Evolutionary conservation across 2,797 vertebrate species (phyloP).

Genomic region (Anguilla marmorata): DNA sequence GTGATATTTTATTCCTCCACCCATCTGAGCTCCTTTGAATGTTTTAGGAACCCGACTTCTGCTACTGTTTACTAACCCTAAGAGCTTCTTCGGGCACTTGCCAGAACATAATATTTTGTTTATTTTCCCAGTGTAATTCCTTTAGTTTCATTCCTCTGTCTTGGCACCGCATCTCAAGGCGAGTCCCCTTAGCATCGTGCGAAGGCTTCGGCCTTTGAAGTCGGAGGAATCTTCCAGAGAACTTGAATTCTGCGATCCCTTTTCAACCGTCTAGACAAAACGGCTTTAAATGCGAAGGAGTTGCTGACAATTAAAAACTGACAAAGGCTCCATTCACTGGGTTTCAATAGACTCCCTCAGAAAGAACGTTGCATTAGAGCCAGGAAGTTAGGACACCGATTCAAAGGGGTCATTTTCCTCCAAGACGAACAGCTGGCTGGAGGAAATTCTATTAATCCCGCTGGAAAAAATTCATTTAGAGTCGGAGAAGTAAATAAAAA

Average conservation of each 20-base stretch:
- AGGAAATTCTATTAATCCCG: conserved; percentile 23
- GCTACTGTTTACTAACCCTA: not conserved
- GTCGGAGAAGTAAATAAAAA: not conserved
- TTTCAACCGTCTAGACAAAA: conserved; percentile 20
- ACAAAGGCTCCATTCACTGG: conserved; percentile 25
- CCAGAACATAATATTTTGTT: not conserved
- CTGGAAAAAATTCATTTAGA: not conserved
- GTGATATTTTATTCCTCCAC: not conserved
- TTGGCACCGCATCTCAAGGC: not conserved
- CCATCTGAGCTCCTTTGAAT: too few relatives aligned
- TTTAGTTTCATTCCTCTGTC: not conserved
- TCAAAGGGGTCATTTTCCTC: conserved; percentile 18
- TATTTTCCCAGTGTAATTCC: not conserved
- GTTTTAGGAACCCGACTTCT: too few relatives aligned
- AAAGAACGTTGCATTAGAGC: conserved; percentile 18
- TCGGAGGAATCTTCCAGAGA: not conserved
- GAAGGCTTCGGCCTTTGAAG: not conserved
- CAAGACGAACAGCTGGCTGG: not conserved
- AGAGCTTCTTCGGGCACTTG: not conserved
- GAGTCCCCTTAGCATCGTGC: not conserved
- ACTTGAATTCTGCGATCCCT: not conserved
- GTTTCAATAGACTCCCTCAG: not conserved
- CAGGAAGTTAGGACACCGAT: conserved; percentile 13
- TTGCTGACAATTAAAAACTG: not conserved
- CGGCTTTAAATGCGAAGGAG: not conserved